Evolutionary conservation across 2,113 vertebrate species (phyloP), one percentile per base, ranked within the genome.

Genomic region (Alethe castanea): DNA sequence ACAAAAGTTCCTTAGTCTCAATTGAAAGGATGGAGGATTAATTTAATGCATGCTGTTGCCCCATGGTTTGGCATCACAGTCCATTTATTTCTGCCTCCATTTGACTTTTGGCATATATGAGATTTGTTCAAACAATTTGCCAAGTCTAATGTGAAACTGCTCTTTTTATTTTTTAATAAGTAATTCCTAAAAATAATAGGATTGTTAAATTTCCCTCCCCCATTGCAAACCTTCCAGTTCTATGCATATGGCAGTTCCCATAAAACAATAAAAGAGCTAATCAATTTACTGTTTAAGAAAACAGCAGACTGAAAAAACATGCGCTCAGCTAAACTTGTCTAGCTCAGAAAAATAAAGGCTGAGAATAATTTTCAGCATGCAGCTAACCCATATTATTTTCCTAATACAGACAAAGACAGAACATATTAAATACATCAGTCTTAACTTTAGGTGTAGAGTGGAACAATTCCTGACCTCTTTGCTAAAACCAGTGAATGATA

Each of bases 101-200:
- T 64, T 93, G 86, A 91, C 81, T 95, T 95, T 81, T 94, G 94
- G 93, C 86, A 94, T 16, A 47, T 3, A 53, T 19, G 45, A 97
- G 69, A 96, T 87, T 93, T 94, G 54, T 70, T 88, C 92, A 84
- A 86, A 95, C 35, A 89, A 78, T 45, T 81, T 69, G 85, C 86
- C 85, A 93, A 93, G 64, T 50, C 48, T 84, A 76, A 90, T 42
- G 79, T 33, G 28, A 85, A 96, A 92, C 92, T 44, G 72, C 48
- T 94, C 66, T n/a, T 59, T 91, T 90, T 94, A 81, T 86, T 97
- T 97, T 95, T 93, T 95, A 96, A 91, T 60, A 95, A 62, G 69
- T 74, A 91, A 95, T 81, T 82, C n/a, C 87, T 94, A 95, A 95
- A 95, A 95, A 91, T 95, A 94, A 92, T 85, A 92, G 69, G 77